Evolutionary conservation across 1,140 invertebrate genomes (phyloP).

Genomic region (Bathynomus jamesi): DNA sequence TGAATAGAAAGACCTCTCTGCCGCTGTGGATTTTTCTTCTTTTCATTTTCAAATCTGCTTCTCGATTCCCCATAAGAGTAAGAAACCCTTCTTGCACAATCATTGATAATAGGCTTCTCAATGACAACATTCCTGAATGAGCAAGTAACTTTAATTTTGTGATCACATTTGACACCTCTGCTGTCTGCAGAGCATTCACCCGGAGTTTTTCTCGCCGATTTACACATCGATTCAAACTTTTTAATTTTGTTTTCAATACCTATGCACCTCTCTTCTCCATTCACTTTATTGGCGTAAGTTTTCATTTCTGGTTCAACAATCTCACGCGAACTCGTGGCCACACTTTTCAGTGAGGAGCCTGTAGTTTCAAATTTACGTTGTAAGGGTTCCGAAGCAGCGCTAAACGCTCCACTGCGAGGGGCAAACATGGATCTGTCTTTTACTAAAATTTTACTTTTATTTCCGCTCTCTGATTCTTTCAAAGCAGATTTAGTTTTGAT

Average conservation of each 20-base stretch:
- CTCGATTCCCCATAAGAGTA: not conserved
- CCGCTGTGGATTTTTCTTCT: not conserved
- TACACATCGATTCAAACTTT: not conserved
- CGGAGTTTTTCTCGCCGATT: not conserved
- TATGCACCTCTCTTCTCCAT: not conserved
- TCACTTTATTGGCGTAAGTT: no score
- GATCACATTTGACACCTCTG: not conserved
- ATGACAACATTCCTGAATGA: not conserved
- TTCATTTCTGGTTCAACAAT: no score
- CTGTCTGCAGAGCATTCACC: not conserved
- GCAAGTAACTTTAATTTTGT: not conserved
- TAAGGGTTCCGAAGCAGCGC: no score
- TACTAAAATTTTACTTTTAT: no score
- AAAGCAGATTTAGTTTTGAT: no score
- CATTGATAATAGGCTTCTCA: not conserved
- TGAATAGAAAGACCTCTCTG: not conserved
- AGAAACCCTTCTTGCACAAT: not conserved
- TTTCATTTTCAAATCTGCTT: not conserved
- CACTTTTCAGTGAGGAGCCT: no score
- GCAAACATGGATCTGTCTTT: no score
- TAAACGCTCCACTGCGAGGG: no score
- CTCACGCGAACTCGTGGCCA: no score
- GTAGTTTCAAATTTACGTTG: no score
- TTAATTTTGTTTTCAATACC: not conserved
- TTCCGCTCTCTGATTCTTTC: no score